phyloP scores from a whole-genome alignment of 2,113 vertebrate species.

The Colossoma macropomum region DNA sequence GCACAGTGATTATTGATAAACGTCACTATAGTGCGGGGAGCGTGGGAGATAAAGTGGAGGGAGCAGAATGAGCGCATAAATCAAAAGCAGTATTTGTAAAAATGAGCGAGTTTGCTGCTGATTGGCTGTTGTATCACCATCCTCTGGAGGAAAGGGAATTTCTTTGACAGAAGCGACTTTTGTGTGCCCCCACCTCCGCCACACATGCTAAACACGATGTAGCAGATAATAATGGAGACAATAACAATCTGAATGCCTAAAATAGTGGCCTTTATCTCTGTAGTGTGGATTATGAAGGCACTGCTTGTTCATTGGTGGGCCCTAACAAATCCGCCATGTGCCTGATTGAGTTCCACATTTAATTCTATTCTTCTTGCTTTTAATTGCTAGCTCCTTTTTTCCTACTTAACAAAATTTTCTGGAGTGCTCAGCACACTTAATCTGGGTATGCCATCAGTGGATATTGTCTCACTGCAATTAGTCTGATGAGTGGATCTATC shows the following conservation, averaged over 20 bases:
- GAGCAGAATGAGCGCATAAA: conserved; percentile 9
- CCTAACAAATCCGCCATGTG: conserved; percentile 43
- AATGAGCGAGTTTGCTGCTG: conserved; percentile 22
- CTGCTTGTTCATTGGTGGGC: conserved; percentile 52
- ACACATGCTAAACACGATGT: background rate
- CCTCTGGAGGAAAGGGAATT: conserved; percentile 3
- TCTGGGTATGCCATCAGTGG: conserved; percentile 58
- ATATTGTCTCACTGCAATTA: conserved; percentile 58
- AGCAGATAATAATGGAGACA: conserved; percentile 27
- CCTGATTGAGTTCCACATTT: conserved; percentile 55
- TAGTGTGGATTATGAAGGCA: conserved; percentile 46
- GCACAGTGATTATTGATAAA: conserved; percentile 47
- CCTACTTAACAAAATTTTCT: conserved; percentile 44
- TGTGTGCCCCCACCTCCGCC: background rate
- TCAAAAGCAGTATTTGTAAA: conserved; percentile 2
- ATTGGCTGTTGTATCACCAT: conserved; percentile 18
- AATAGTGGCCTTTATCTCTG: conserved; percentile 40
- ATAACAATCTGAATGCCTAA: conserved; percentile 38
- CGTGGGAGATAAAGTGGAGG: background rate
- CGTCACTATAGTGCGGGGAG: conserved; percentile 3
- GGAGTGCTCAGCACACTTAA: conserved; percentile 49
- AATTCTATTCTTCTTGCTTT: conserved; percentile 55
- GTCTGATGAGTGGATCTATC: conserved; percentile 57
- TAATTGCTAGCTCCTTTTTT: conserved; percentile 52
- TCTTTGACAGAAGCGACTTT: conserved; percentile 6